Base-by-base conservation (phyloP, 2,888 invertebrate genomes). In the Dryobotodes eremita region DNA sequence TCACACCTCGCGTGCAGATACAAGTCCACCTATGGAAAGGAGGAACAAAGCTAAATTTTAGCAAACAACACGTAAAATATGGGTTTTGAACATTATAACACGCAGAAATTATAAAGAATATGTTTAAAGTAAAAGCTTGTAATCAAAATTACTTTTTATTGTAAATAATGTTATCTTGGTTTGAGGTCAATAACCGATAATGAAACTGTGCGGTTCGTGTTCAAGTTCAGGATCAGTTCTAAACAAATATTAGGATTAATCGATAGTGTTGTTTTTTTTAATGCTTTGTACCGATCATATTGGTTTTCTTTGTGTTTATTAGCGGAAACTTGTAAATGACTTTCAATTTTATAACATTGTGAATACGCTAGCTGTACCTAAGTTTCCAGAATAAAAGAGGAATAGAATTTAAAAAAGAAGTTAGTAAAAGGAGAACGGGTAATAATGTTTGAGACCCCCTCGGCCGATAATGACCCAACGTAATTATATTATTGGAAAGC, bases 171-270 rank as follows among this genome's bases (percentile, higher is more conserved):
- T 71, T 75, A 0, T 50, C 17, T 26, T 20, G 26, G n/a, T n/a
- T 2, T 36, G n/a, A 23, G 31, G 62, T 78, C 61, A 55, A 20
- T 48, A 53, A 46, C 61, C 53, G 69, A 62, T 79, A 79, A 55
- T 23, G 31, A 36, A 78, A 26, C 46, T 46, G 59, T 31, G 20
- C 10, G 15, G 8, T 23, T 23, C 8, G 23, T 8, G 48, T 17
- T 23, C 42, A 48, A 78, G 31, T 61, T 53, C 77, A 66, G 1
- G 53, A 50, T 8, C 42, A 61, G 31, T 75, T 57, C 26, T 42
- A 73, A 71, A 23, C 26, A 50, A 73, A 26, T n/a, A 13, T 36
- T 50, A 23, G 23, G 23, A 64, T 36, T 36, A 36, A 36, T 36
- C 20, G 36, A 20, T 11, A 10, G 17, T 17, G 61, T 31, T 31